These are phyloP conservation scores for Silurus glanis DNA, from an alignment of 2,113 vertebrate species.

Conservation along the genomic window DNA sequence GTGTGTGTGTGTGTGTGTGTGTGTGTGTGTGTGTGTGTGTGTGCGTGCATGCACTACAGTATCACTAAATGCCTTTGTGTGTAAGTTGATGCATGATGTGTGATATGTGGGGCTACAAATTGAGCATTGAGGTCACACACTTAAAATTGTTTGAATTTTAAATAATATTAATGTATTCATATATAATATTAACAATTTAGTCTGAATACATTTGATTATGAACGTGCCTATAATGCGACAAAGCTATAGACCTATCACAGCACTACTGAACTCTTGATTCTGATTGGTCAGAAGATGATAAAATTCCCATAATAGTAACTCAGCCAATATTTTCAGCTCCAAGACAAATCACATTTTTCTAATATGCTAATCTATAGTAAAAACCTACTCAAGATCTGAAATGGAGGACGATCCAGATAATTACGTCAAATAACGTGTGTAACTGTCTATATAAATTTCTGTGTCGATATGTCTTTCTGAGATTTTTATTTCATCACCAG, in stretches of 20 bases:
- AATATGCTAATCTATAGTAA: not conserved
- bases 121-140: not conserved
- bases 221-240: not conserved
- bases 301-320: not conserved
- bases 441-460: not conserved
- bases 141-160: too few relatives aligned
- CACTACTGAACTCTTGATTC: not conserved
- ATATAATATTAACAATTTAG: not conserved
- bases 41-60: not conserved
- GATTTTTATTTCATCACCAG: not conserved
- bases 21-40: not conserved
- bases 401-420: not conserved
- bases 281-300: not conserved
- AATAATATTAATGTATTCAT: too few relatives aligned
- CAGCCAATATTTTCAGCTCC: not conserved
- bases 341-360: not conserved
- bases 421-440: not conserved
- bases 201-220: not conserved
- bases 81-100: not conserved
- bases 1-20: conserved; percentile 7
- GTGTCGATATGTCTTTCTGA: not conserved
- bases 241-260: not conserved
- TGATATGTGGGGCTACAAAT: not conserved
- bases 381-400: not conserved
- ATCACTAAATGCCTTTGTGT: too few relatives aligned